These are phyloP conservation scores for Echeneis naucrates DNA, from an alignment of 2,797 vertebrate species.

Conservation along the genomic window DNA sequence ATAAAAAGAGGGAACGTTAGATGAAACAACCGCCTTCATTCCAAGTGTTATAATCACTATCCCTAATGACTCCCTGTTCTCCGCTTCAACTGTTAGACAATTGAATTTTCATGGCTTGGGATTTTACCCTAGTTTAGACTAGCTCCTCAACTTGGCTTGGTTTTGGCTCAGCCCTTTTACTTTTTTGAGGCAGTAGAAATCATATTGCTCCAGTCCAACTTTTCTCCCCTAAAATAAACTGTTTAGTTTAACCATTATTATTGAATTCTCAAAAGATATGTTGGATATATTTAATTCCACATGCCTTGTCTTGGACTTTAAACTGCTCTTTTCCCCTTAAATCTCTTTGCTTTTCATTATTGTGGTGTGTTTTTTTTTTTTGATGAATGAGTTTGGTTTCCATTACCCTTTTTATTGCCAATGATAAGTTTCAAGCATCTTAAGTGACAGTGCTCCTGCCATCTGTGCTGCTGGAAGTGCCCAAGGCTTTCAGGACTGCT, in stretches of 20 bases:
- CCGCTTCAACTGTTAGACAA: conserved; percentile 7
- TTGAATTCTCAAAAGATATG: neutral
- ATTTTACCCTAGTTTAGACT: conserved; percentile 1
- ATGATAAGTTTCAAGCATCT: conserved; percentile 43
- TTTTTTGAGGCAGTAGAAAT: neutral
- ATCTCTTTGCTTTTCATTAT: conserved; percentile 14
- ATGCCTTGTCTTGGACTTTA: neutral
- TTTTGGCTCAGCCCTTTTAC: neutral
- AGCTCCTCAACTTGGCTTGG: neutral
- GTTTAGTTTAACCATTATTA: neutral
- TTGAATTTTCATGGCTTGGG: neutral
- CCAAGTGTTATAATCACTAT: conserved; percentile 13
- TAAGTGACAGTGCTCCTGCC: conserved; percentile 26
- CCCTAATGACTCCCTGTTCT: neutral
- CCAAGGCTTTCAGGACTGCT: conserved; percentile 2
- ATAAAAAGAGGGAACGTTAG: conserved; percentile 10
- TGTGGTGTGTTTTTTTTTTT: conserved; percentile 35
- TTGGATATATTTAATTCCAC: neutral
- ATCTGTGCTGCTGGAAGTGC: conserved; percentile 5
- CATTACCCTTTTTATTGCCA: conserved; percentile 39
- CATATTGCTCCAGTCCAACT: neutral
- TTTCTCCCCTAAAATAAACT: no score
- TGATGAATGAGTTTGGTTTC: conserved; percentile 27
- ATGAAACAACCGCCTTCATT: conserved; percentile 6
- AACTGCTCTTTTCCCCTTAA: conserved; percentile 14